These are phyloP conservation scores for Cephalopholis sonnerati DNA, from an alignment of 2,113 vertebrate genomes.

Conservation along the genomic window DNA sequence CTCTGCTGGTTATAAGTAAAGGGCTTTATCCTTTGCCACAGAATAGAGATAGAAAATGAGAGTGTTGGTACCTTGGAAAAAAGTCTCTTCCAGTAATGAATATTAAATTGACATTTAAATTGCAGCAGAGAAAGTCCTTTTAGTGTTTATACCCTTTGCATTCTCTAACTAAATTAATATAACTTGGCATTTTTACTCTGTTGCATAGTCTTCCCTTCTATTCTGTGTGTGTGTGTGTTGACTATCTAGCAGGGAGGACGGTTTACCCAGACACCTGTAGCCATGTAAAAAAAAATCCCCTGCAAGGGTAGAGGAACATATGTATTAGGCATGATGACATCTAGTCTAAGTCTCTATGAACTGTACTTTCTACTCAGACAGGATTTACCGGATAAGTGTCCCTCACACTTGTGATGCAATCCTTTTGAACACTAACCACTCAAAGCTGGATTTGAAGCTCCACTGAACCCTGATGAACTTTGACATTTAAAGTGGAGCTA, in stretches of 20 bases:
- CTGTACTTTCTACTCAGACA: slow-evolving; percentile 79
- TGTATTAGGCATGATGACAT: slow-evolving; percentile 54
- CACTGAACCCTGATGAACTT: slow-evolving; percentile 73
- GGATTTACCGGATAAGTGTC: slow-evolving; percentile 82
- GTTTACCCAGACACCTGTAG: slow-evolving; percentile 46
- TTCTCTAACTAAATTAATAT: slow-evolving; percentile 33
- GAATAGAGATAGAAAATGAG: background rate
- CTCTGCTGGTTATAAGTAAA: slow-evolving; percentile 1
- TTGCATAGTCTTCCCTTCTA: slow-evolving; percentile 1
- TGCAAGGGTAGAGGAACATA: slow-evolving; percentile 7
- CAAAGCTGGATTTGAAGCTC: slow-evolving; percentile 79
- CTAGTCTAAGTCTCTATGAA: slow-evolving; percentile 60
- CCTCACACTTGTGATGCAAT: slow-evolving; percentile 70
- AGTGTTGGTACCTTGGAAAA: slow-evolving; percentile 24
- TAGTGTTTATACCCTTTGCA: slow-evolving; percentile 42
- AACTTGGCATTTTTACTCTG: slow-evolving; percentile 11
- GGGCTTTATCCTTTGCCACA: background rate
- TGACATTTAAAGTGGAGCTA: slow-evolving; percentile 58
- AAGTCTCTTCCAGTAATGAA: slow-evolving; percentile 38
- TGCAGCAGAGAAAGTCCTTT: slow-evolving; percentile 36
- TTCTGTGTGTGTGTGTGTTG: slow-evolving; percentile 1
- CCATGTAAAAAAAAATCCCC: background rate
- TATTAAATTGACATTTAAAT: slow-evolving; percentile 57
- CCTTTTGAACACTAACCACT: slow-evolving; percentile 71
- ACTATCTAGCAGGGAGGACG: background rate